phyloP scores from a whole-genome alignment of 1,140 invertebrate species.

The Heliothis virescens region DNA sequence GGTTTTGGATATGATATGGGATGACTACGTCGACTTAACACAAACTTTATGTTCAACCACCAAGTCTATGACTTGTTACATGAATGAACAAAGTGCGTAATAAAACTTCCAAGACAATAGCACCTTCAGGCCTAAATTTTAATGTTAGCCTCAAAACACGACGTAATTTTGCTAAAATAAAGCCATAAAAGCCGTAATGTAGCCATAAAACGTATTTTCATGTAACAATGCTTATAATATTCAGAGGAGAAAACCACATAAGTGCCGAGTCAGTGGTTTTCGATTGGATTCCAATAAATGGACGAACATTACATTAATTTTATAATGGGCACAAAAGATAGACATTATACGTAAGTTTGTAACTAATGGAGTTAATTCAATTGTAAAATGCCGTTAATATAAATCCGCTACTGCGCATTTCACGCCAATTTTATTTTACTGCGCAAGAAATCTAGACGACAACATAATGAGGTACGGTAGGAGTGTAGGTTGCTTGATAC shows the following conservation, averaged over 20 bases:
- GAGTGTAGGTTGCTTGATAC: not conserved
- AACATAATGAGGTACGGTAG: constrained; percentile 1
- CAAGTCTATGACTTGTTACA: not conserved
- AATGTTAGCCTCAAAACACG: constrained; percentile 30
- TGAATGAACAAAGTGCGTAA: constrained; percentile 16
- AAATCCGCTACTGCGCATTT: constrained; percentile 28
- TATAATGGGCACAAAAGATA: constrained; percentile 26
- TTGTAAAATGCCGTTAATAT: constrained; percentile 37
- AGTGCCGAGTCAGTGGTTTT: constrained; percentile 38
- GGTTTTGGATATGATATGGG: too few relatives aligned
- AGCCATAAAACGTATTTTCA: constrained; percentile 44
- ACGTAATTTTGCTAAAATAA: constrained; percentile 47
- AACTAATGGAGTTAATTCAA: constrained; percentile 26
- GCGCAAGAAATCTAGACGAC: constrained; percentile 29
- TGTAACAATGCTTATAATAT: constrained; percentile 47
- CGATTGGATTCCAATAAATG: constrained; percentile 40
- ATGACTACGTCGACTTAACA: not conserved
- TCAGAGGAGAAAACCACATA: constrained; percentile 43
- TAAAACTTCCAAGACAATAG: constrained; percentile 29
- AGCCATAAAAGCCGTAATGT: constrained; percentile 46
- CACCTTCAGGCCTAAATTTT: constrained; percentile 22
- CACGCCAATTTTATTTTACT: constrained; percentile 37
- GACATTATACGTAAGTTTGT: constrained; percentile 12
- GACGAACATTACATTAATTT: constrained; percentile 30
- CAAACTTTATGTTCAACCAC: not conserved